phyloP scores from a whole-genome alignment of 2,797 vertebrate species.

The Falco columbarius region DNA sequence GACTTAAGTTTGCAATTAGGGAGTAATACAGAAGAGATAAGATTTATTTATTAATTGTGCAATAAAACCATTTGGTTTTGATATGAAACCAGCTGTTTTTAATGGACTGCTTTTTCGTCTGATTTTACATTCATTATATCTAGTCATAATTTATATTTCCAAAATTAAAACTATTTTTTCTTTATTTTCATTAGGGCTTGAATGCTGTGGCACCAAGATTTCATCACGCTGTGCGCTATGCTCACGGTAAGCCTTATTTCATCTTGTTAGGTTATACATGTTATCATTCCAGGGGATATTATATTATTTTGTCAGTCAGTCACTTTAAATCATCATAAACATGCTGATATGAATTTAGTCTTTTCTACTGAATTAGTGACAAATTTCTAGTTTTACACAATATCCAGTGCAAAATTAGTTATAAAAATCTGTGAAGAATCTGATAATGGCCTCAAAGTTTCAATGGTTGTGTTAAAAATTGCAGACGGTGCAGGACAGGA shows the following conservation, averaged over 20 bases:
- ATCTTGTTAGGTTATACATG: not conserved
- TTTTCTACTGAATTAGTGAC: not conserved
- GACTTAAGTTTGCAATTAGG: not conserved
- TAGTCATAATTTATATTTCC: not conserved
- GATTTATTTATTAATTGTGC: not conserved
- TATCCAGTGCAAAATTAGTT: not conserved
- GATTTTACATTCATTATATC: not conserved
- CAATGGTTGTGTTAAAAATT: not conserved
- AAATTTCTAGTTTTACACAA: not conserved
- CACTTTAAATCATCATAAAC: not conserved
- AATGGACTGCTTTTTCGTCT: not conserved
- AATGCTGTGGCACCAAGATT: not conserved
- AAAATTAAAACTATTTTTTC: not conserved
- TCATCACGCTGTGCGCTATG: not conserved
- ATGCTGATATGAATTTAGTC: not conserved
- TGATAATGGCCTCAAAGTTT: not conserved
- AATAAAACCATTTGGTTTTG: not conserved
- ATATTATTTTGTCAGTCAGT: not conserved
- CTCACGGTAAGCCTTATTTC: slow-evolving; percentile 29
- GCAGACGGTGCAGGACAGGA: not conserved
- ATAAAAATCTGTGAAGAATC: not conserved
- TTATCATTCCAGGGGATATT: not conserved
- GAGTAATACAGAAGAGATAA: not conserved
- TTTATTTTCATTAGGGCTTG: slow-evolving; percentile 32
- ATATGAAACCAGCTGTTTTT: not conserved